Conservation (phyloP, 2,888 invertebrate genomes). For the Sinotaia quadrata region DNA sequence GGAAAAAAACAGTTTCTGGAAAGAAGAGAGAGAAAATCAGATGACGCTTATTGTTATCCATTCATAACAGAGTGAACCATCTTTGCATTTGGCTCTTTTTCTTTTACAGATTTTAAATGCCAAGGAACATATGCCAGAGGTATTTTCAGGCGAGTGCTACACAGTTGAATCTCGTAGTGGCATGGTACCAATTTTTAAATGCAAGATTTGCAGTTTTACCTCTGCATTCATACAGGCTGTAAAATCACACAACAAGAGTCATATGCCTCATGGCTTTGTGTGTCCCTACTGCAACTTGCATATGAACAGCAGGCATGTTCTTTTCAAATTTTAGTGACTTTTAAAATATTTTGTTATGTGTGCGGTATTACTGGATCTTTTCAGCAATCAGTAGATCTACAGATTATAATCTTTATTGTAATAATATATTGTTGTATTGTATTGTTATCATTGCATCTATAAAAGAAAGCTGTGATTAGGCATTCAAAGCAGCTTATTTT, state of each 20-base stretch:
- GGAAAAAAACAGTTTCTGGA: no score
- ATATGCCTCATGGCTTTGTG: slow-evolving; percentile 38
- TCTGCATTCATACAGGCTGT: slow-evolving; percentile 38
- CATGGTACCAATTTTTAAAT: slow-evolving; percentile 6
- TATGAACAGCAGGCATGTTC: slow-evolving; percentile 17
- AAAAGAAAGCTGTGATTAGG: no score
- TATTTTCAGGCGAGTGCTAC: slow-evolving; percentile 19
- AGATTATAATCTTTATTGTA: no score
- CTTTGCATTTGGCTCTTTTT: no score
- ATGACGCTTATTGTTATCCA: no score
- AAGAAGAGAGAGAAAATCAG: no score
- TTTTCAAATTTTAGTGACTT: background rate
- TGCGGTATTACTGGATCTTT: no score
- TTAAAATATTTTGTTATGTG: background rate
- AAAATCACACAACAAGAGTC: slow-evolving; percentile 37
- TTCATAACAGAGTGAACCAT: no score
- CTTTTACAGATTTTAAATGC: slow-evolving; percentile 17
- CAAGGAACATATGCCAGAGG: slow-evolving; percentile 16
- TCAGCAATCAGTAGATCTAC: no score
- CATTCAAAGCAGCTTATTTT: no score
- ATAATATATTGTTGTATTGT: no score
- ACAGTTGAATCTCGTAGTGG: slow-evolving; percentile 9
- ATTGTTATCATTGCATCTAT: no score
- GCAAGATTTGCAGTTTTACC: slow-evolving; percentile 31
- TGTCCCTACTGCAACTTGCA: slow-evolving; percentile 35